Evolutionary conservation across 2,797 vertebrate genomes (phyloP).

Genomic region (Aplochiton taeniatus): DNA sequence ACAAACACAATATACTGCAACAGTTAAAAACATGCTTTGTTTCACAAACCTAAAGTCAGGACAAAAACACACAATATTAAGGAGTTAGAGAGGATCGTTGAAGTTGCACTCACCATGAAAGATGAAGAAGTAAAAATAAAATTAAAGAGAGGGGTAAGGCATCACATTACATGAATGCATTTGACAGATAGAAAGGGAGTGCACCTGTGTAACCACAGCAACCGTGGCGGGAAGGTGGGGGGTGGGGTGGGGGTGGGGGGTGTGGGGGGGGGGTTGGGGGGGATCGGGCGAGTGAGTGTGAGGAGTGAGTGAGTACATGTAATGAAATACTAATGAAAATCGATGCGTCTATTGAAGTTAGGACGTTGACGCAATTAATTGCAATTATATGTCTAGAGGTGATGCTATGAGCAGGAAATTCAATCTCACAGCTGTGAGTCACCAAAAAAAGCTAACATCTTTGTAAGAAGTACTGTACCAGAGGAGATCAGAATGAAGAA

Average conservation of each 20-base stretch:
- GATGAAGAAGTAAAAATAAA: not conserved
- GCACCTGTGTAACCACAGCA: constrained; percentile 7
- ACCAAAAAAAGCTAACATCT: too few relatives aligned
- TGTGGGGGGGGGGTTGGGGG: too few relatives aligned
- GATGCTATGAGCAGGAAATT: not conserved
- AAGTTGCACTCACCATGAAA: not conserved
- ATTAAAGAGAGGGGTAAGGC: not conserved
- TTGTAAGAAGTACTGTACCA: too few relatives aligned
- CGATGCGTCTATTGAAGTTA: constrained; percentile 49
- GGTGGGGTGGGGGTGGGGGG: too few relatives aligned
- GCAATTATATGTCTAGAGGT: constrained; percentile 14
- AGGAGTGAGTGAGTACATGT: constrained; percentile 5
- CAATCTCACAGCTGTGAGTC: too few relatives aligned
- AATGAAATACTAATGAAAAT: constrained; percentile 46
- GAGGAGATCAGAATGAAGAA: too few relatives aligned
- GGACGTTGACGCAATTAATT: constrained; percentile 68
- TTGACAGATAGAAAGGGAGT: constrained; percentile 22
- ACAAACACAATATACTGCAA: too few relatives aligned
- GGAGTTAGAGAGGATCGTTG: not conserved
- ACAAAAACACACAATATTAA: not conserved
- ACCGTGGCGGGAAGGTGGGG: constrained; percentile 5
- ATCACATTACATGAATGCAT: constrained; percentile 4
- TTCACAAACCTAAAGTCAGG: not conserved
- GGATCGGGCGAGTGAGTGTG: too few relatives aligned
- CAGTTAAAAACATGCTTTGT: too few relatives aligned